Percentiles rank a stretch among this genome's conserved stretches.
phyloP scores from a whole-genome alignment of 2,113 vertebrate species.

The Campylomormyrus numenius region DNA sequence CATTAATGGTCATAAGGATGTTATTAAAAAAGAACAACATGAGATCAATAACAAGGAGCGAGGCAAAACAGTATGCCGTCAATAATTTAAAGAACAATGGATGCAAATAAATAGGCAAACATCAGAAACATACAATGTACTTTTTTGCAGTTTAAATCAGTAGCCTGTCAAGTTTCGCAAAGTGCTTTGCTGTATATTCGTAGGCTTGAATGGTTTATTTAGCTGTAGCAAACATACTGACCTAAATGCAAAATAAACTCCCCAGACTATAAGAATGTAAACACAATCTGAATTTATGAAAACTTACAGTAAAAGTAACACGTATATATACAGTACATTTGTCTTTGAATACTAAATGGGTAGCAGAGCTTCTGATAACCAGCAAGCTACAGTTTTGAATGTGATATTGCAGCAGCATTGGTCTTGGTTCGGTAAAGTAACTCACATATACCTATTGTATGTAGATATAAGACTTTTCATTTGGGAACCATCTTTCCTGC shows the following conservation, averaged over 20 bases:
- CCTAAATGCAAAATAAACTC: neutral
- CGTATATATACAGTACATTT: constrained; percentile 25
- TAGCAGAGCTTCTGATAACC: neutral
- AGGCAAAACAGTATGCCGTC: constrained; percentile 41
- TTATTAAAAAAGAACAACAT: neutral
- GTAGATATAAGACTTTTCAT: neutral
- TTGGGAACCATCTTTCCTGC: neutral
- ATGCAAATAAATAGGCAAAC: constrained; percentile 68
- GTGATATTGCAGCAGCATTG: neutral
- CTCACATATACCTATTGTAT: neutral
- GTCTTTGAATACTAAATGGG: constrained; percentile 15
- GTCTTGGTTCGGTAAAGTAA: constrained; percentile 19
- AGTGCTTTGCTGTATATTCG: constrained; percentile 51
- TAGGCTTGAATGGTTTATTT: neutral
- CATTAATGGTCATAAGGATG: neutral
- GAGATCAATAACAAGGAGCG: neutral
- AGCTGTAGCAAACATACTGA: constrained; percentile 8
- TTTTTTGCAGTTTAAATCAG: constrained; percentile 51
- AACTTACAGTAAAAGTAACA: constrained; percentile 12
- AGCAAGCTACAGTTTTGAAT: neutral
- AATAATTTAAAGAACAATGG: constrained; percentile 62
- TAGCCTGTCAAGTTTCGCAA: constrained; percentile 51
- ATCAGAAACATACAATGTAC: constrained; percentile 61
- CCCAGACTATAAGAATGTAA: neutral
- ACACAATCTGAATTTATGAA: constrained; percentile 5